Conservation (phyloP, 2,113 vertebrate species). For the Ceuthmochares aereus region DNA sequence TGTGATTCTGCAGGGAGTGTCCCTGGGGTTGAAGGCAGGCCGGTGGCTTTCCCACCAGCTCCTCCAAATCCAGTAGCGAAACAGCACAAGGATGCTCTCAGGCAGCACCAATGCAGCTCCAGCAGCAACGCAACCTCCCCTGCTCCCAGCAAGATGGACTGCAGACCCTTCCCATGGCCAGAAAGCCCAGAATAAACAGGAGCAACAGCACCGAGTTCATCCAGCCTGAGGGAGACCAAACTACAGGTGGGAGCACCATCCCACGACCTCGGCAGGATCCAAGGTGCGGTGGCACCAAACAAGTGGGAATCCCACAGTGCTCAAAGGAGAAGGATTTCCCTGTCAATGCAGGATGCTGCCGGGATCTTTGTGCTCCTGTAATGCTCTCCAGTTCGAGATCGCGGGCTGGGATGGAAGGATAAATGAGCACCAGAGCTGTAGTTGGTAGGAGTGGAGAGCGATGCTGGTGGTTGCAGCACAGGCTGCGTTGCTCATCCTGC, state of each 20-base stretch:
- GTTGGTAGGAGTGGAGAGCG: accelerated
- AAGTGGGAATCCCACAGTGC: accelerated
- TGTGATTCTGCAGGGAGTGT: no score
- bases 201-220: neutral
- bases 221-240: neutral
- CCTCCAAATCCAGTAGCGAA: neutral
- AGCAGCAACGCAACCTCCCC: neutral
- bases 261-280: neutral
- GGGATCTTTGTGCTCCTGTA: neutral
- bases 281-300: accelerated
- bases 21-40: neutral
- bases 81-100: neutral
- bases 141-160: accelerated
- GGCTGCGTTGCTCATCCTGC: neutral
- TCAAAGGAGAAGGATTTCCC: neutral
- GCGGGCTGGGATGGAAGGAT: neutral
- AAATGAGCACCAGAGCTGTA: accelerated
- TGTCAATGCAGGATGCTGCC: accelerated
- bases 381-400: neutral
- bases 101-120: neutral
- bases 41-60: accelerated
- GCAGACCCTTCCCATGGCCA: neutral
- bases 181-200: neutral
- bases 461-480: accelerated
- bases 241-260: neutral